Base-by-base conservation (phyloP, 2,888 invertebrate genomes). In the Eremobia ochroleuca region DNA sequence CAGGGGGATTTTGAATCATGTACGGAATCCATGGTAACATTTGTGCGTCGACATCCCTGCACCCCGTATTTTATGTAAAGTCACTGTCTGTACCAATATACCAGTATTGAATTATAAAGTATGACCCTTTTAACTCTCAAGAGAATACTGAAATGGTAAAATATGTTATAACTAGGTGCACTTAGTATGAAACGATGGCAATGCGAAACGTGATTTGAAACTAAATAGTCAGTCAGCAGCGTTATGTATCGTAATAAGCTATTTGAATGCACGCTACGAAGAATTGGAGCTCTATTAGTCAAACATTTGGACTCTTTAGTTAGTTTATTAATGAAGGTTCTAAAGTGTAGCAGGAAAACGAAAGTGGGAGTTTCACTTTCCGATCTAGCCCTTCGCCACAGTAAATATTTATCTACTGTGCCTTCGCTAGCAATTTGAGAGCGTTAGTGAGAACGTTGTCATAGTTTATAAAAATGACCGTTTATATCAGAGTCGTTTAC, bases 161-260 rank as follows among this genome's bases (percentile, higher is more conserved):
- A 69, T 52, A 69, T 65, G 25, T 43, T 8, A 18, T 59, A 25
- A 66, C 4, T 46, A 65, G 58, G 28, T 61, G 21, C 49, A 66
- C 34, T 70, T 82, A 76, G 61, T 82, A 58, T 37, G 9, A 82
- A 28, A 62, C 55, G 37, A 68, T 46, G 74, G 72, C 65, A 85
- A 83, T 81, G 73, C 71, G 58, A 78, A 76, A 88, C 90, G 91
- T 91, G 89, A 85, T 85, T 81, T 77, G 90, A 88, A 91, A 85
- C 72, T 77, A 69, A 85, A 74, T 58, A 73, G 55, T 61, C 70
- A 28, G 73, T 82, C 75, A 64, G 52, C 34, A 76, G 69, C 65
- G 62, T 77, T 64, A 68, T 78, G 73, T 76, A 70, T 68, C 66
- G 66, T 83, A 82, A 87, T 75, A 80, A 72, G 79, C 83, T 72